Base-by-base conservation (phyloP, 2,113 vertebrate genomes). In the Sinocyclocheilus rhinocerous region DNA sequence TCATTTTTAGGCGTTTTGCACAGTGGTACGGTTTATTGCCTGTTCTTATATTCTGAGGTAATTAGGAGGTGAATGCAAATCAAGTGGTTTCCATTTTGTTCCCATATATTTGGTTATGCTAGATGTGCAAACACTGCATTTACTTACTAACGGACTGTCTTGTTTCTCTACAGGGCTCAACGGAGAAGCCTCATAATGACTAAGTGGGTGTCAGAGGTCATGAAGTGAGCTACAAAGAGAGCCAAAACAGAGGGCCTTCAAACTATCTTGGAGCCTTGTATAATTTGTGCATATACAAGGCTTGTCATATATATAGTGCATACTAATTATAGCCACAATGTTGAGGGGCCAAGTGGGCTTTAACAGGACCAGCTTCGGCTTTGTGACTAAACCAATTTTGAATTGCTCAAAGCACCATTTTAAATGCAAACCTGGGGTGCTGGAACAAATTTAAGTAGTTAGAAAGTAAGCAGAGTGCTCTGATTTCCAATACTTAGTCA, bases 101-200 rank as follows among this genome's bases (percentile, higher is more conserved):
- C 10, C 7, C 8, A 10, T 45, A 9, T 11, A 11, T 76, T 76
- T 52, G 39, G 12, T 16, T 26, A 48, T 24, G 20, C 18, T 22
- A 13, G 61, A 26, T 39, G 15, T 57, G 50, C 20, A n/a, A 61
- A n/a, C 20, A 26, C 22, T 81, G 57, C 42, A 45, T 13, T 39
- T 24, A 45, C 55, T 39, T 48, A 50, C 16, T 84, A 76, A 81
- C n/a, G 0, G 22, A 22, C 76, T 70, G n/a, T 77, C 4, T 33
- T 89, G 52, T 90, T 13, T 86, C 63, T 84, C 24, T 24, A 22
- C 76, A 99, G 97, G 97, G 96, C 42, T 94, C 96, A 39, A 92
- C 94, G 0, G 97, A 98, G 89, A 98, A 98, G 91, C 95, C 95
- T 36, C 97, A 98, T 89, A 97, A 93, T 63, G 97, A 98, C 86